Evolutionary conservation across 64 coral and sea anemone species (phyloP), one percentile per base, ranked within the genome.

Genomic region (Dendrophyllia cribrosa): DNA sequence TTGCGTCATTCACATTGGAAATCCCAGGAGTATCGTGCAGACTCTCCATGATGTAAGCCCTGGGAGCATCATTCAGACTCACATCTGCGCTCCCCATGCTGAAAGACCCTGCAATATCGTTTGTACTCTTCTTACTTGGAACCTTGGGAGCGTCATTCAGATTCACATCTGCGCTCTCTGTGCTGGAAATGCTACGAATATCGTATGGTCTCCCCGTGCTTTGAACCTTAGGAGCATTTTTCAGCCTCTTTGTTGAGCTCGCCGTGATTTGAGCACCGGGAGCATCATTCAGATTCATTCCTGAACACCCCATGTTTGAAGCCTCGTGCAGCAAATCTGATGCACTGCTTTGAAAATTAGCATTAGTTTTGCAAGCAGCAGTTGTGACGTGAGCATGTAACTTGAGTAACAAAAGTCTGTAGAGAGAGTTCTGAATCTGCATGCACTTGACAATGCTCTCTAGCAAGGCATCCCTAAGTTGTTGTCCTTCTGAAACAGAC

Each of bases 371-470:
- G 3, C 22, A 19, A 24, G 8, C 55, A 25, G 55, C 52, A 15
- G 10, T 23, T 16, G 22, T 58, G 43, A 48, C 59, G 20, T 83
- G 25, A 16, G 34, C 24, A 15, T 46, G 25, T 20, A 83, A 46
- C 19, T 83, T 65, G 59, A 83, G 59, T 48, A 83, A 66, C 60
- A 83, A 24, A 4, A 83, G 58, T 47, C 60, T 83, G 6, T 83
- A 48, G 34, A 83, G 79, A 60, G 59, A 83, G 79, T 63, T 83
- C 34, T 83, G 79, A 5, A 83, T 66, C 60, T 64, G 58, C 58
- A 61, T 83, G 9, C 79, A 83, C 58, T 83, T 83, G 58, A 66
- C 20, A 83, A 83, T 66, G 25, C 59, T 83, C 79, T 65, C 15
- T 3, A 65, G 15, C 24, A 83, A 59, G 65, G 59, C 43, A 62